phyloP scores from a whole-genome alignment of 2,888 invertebrate genomes.

The Drosophila neonasuta region DNA sequence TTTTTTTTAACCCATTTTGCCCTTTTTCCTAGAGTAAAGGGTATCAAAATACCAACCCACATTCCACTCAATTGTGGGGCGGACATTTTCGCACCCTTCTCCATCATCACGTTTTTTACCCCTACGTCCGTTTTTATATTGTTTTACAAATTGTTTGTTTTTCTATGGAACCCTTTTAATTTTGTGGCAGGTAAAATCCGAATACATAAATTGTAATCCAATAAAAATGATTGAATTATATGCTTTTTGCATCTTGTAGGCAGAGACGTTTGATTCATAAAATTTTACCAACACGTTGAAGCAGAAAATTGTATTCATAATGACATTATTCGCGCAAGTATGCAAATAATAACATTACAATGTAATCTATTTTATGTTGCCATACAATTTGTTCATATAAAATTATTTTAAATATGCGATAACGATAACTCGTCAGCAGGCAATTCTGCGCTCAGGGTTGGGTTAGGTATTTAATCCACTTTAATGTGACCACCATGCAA shows the following conservation, averaged over 20 bases:
- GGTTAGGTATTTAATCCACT: background rate
- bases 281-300: background rate
- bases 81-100: constrained; percentile 33
- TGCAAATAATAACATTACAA: background rate
- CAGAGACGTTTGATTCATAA: constrained; percentile 8
- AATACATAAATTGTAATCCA: constrained; percentile 32
- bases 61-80: constrained; percentile 60
- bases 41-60: constrained; percentile 45
- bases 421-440: constrained; percentile 21
- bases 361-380: background rate
- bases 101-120: constrained; percentile 7
- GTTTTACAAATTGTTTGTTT: constrained; percentile 54
- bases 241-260: background rate
- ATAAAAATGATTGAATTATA: constrained; percentile 34
- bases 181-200: constrained; percentile 49
- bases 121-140: constrained; percentile 45
- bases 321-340: background rate
- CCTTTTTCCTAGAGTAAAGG: background rate
- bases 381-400: background rate
- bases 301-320: constrained; percentile 1
- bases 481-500: background rate
- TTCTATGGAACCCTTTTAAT: constrained; percentile 51
- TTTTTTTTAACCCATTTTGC: background rate
- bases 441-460: constrained; percentile 42
- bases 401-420: constrained; percentile 12